A percentile compares a stretch with the other conserved stretches of the same genome.
These are phyloP conservation scores for Punctoribates punctum DNA, from an alignment of 2,888 invertebrate species.

Conservation along the genomic window DNA sequence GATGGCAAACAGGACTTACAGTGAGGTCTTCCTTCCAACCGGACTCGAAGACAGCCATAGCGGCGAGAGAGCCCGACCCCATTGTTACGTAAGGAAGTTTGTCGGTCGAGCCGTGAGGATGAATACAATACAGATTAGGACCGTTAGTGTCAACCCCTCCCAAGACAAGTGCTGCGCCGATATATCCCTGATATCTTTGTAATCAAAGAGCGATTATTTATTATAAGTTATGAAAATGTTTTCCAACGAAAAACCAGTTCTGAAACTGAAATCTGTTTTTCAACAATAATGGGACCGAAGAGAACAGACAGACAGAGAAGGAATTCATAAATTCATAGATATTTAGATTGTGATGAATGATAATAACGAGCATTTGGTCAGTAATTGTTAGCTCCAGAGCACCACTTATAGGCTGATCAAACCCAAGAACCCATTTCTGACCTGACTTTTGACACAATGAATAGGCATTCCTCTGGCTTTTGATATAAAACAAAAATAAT, in stretches of 20 bases:
- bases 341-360: background rate
- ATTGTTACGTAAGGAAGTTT: slow-evolving; percentile 88
- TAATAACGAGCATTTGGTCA: slow-evolving; percentile 28
- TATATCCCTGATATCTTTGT: slow-evolving; percentile 67
- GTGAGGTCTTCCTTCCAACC: slow-evolving; percentile 77
- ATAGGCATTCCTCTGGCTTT: background rate
- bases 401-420: background rate
- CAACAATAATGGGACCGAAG: background rate
- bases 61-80: slow-evolving; percentile 94
- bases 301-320: background rate
- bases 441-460: slow-evolving; percentile 11
- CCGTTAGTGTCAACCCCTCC: slow-evolving; percentile 92
- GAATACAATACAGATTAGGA: slow-evolving; percentile 83
- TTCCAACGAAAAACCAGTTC: slow-evolving; percentile 20
- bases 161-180: slow-evolving; percentile 89
- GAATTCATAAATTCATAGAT: slow-evolving; percentile 19
- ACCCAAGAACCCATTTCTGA: background rate
- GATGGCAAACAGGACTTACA: slow-evolving; percentile 51
- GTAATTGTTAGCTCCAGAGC: slow-evolving; percentile 2
- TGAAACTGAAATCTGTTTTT: slow-evolving; percentile 24
- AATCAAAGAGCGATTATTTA: slow-evolving; percentile 19
- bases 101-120: slow-evolving; percentile 93
- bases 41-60: slow-evolving; percentile 93
- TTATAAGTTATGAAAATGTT: background rate
- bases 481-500: slow-evolving; percentile 13